These are phyloP conservation scores for Ondatra zibethicus DNA, from an alignment of 2,113 vertebrate genomes.

Conservation along the genomic window DNA sequence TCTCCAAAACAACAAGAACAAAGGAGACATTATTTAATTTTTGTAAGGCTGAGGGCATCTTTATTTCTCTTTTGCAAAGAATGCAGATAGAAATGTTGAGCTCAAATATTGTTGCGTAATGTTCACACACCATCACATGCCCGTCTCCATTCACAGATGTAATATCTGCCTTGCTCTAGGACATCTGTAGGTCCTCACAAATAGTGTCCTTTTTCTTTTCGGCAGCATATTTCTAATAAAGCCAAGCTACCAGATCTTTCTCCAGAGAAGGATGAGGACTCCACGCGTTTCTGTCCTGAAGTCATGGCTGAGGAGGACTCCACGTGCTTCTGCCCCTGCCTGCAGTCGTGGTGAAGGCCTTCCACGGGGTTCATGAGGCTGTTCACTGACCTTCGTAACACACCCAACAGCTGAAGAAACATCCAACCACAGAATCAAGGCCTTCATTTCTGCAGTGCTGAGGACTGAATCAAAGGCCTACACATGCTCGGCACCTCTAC, in stretches of 20 bases:
- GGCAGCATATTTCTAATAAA: conserved; percentile 14
- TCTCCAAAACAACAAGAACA: background rate
- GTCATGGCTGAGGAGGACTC: background rate
- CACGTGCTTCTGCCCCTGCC: too few relatives aligned
- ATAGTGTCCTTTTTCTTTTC: background rate
- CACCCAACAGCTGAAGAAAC: conserved; percentile 58
- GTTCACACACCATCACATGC: background rate
- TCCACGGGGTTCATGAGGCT: background rate
- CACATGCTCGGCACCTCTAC: background rate
- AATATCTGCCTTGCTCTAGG: background rate
- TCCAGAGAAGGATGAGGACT: background rate
- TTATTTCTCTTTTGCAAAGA: conserved; percentile 7
- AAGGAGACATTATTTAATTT: background rate
- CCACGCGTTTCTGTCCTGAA: background rate
- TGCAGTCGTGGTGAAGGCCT: background rate
- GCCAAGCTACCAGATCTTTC: background rate
- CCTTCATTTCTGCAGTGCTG: background rate
- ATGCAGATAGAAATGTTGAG: background rate
- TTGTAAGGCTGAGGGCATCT: background rate
- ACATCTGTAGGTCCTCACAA: background rate
- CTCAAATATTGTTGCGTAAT: background rate
- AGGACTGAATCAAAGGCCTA: background rate
- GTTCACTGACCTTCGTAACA: background rate
- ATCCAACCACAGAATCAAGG: background rate
- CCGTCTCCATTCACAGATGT: background rate